Evolutionary conservation across 2,113 vertebrate species (phyloP), one percentile per base, ranked within the genome.

Genomic region (Ptyas mucosa): DNA sequence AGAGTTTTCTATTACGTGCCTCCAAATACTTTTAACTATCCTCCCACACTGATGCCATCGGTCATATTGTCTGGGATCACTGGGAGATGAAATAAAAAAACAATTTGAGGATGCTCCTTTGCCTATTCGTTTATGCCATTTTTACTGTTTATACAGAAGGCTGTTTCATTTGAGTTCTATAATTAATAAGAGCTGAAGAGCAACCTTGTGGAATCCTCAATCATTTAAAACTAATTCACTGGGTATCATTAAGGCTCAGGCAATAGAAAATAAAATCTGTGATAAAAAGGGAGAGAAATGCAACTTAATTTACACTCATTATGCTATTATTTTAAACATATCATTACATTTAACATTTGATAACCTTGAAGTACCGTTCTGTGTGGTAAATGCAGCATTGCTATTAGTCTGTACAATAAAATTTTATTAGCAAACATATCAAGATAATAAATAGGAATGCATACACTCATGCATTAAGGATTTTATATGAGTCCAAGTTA

Each of bases 381-480:
- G 94, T 96, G 52, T 85, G 94, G 55, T 94, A 96, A 96, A 94
- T 93, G 92, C 1, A 94, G 69, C 81, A 64, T 64, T 94, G 64
- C 92, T 26, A 2, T 94, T 96, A 88, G 90, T 43, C 1, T 53
- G 7, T 75, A 93, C 88, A 95, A 95, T 94, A 96, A 96, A 92
- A 93, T 93, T 92, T 94, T 93, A 94, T 95, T 94, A 94, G 61
- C 81, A 96, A 95, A 96, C 91, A 94, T 93, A 93, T 94, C 0
- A 93, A 85, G 92, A 95, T 91, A 93, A 85, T 91, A 95, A 95
- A 96, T 95, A 91, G 55, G 94, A 92, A 95, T 93, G 1, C 69
- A 0, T 8, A 61, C 20, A n/a, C 90, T 39, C 54, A 21, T 34
- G 64, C 29, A 14, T 15, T 52, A 86, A 18, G 57, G 87, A 51